Evolutionary conservation across 2,113 vertebrate species (phyloP).

Genomic region (Anhinga rufa): DNA sequence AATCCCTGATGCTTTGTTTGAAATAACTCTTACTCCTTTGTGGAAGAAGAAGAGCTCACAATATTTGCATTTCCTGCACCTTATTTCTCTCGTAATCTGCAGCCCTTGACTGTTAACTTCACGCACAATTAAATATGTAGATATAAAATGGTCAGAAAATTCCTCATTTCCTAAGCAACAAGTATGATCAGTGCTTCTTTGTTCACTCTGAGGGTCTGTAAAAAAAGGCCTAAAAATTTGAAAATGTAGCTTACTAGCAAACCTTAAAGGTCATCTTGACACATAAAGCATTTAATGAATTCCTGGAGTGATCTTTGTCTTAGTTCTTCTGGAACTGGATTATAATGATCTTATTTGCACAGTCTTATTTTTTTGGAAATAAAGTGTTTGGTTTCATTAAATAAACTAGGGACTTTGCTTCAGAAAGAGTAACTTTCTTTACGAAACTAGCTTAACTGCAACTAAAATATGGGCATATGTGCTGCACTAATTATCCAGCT

Average conservation of each 20-base stretch:
- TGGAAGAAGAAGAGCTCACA: not conserved
- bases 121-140: not conserved
- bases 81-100: not conserved
- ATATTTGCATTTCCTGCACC: not conserved
- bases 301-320: conserved; percentile 12
- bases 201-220: not conserved
- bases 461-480: not conserved
- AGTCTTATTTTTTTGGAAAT: not conserved
- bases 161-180: not conserved
- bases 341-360: not conserved
- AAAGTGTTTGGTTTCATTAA: not conserved
- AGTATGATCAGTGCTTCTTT: not conserved
- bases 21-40: not conserved
- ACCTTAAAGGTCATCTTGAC: conserved; percentile 41
- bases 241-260: conserved; percentile 20
- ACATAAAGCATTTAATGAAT: conserved; percentile 17
- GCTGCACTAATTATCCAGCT: not conserved
- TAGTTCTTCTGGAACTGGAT: conserved; percentile 8
- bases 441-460: not conserved
- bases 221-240: not conserved
- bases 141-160: not conserved
- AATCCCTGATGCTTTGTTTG: not conserved
- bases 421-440: not conserved
- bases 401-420: not conserved
- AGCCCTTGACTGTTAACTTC: not conserved